Base-by-base conservation (phyloP, 2,797 vertebrate genomes). In the Adelosebastes latens region DNA sequence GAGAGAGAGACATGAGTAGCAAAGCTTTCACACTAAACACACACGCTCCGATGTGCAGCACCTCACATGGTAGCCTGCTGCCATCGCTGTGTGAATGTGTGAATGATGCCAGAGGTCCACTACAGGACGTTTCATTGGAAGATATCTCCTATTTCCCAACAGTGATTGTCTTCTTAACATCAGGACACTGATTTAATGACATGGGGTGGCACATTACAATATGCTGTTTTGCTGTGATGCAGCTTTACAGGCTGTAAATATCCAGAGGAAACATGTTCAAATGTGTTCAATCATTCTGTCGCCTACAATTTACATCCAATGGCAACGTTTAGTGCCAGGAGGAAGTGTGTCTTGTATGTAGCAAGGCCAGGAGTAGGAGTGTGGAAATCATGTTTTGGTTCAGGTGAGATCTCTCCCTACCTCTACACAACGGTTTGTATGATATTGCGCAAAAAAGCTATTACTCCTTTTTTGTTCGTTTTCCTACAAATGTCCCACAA, bases 11-110 rank as follows among this genome's bases (percentile, higher is more conserved):
- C 63, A 72, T 6, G 16, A 64, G 29, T 46, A 66, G 36, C 11
- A 65, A 52, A 79, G 81, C 39, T 79, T 82, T 69, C 29, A 79
- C 36, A 59, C 39, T 56, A 32, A 81, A 79, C 58, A 75, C 36
- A 31, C 53, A 64, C 59, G 14, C 52, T 78, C 46, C 0, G 0
- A 46, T 39, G 46, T 46, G 39, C 22, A 18, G 16, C 31, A 72
- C 59, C 36, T 60, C 3, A 1, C 18, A 14, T 49, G 24, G 8
- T 16, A 7, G 31, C 32, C 18, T n/a, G 20, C n/a, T 34, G 58
- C 22, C 49, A 32, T 56, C 12, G 4, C 14, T 46, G 55, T 2
- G 13, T 22, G 27, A 11, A 16, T n/a, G 63, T 8, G 12, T 42
- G 18, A n/a, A 24, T 42, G 14, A 36, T n/a, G 39, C n/a, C 2